A percentile compares a stretch with the other conserved stretches of the same genome.
phyloP scores from a whole-genome alignment of 2,113 vertebrate genomes.

The Calidris pygmaea region DNA sequence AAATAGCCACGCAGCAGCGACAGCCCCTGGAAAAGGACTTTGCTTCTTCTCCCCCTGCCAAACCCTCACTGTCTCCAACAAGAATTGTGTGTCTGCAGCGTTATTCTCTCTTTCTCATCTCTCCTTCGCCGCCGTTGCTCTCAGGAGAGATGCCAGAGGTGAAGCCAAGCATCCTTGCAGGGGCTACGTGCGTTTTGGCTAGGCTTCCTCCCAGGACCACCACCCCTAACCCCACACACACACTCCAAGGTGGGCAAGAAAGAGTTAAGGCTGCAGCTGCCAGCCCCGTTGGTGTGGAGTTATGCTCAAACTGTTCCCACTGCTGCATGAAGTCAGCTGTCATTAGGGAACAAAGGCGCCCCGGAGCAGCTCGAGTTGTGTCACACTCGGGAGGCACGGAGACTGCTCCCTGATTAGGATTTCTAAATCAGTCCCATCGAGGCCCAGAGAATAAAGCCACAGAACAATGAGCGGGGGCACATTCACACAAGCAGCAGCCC shows the following conservation, averaged over 20 bases:
- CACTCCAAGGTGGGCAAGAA: slow-evolving; percentile 39
- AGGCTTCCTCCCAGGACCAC: background rate
- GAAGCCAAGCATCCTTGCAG: background rate
- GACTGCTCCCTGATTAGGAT: slow-evolving; percentile 77
- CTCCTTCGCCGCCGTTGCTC: background rate
- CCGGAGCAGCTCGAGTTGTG: slow-evolving; percentile 70
- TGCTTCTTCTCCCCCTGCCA: background rate
- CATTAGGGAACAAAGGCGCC: slow-evolving; percentile 76
- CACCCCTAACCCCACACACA: no score
- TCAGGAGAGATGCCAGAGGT: background rate
- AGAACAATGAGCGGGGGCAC: slow-evolving; percentile 68
- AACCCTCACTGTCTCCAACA: background rate
- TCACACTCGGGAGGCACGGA: slow-evolving; percentile 70
- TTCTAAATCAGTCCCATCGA: slow-evolving; percentile 79
- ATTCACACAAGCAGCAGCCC: slow-evolving; percentile 67
- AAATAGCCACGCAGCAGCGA: fast-evolving
- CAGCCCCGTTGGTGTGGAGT: slow-evolving; percentile 54
- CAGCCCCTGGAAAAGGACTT: background rate
- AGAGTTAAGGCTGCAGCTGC: slow-evolving; percentile 78
- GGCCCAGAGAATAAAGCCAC: slow-evolving; percentile 68
- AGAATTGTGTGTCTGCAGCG: fast-evolving
- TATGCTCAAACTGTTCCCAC: slow-evolving; percentile 77
- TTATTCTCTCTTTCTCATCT: fast-evolving
- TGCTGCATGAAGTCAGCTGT: slow-evolving; percentile 81
- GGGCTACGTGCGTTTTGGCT: background rate